Percentiles rank a stretch among this genome's conserved stretches.
Conservation (phyloP, 2,888 invertebrate species). For the Coelogynopora nodosa region DNA sequence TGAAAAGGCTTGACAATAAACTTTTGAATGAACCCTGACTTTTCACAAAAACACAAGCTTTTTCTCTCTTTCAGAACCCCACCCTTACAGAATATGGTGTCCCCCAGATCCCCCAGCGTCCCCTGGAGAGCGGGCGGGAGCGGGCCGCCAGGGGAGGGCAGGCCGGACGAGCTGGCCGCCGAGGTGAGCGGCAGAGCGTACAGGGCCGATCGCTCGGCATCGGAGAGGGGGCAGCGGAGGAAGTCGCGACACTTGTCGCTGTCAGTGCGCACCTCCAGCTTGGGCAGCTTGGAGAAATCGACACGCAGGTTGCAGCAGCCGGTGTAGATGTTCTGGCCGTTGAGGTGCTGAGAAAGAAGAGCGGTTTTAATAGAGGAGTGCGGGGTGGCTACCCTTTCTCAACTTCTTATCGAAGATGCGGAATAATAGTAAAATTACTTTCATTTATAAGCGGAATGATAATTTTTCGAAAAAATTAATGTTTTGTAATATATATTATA, state of each 20-base stretch:
- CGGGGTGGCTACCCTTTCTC: too few relatives aligned
- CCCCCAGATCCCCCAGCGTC: not conserved
- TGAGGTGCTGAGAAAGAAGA: constrained; percentile 71
- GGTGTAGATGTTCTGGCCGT: constrained; percentile 98
- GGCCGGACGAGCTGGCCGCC: not conserved
- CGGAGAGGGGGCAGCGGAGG: constrained; percentile 64
- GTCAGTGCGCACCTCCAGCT: constrained; percentile 97
- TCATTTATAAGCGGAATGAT: too few relatives aligned
- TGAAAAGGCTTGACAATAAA: too few relatives aligned
- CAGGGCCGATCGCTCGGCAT: not conserved
- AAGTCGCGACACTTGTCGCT: constrained; percentile 99
- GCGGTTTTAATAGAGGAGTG: constrained; percentile 32
- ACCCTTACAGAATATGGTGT: too few relatives aligned
- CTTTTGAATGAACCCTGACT: too few relatives aligned
- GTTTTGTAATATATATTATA: not conserved
- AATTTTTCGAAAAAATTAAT: too few relatives aligned
- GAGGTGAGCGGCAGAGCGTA: not conserved
- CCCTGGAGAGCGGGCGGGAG: not conserved
- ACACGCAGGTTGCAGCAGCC: constrained; percentile 97
- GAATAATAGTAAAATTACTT: too few relatives aligned
- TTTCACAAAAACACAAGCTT: too few relatives aligned
- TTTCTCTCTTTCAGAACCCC: too few relatives aligned
- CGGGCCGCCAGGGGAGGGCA: not conserved
- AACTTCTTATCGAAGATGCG: too few relatives aligned
- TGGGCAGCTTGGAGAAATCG: constrained; percentile 96